phyloP scores from a whole-genome alignment of 2,113 vertebrate species.

The Apaloderma vittatum region DNA sequence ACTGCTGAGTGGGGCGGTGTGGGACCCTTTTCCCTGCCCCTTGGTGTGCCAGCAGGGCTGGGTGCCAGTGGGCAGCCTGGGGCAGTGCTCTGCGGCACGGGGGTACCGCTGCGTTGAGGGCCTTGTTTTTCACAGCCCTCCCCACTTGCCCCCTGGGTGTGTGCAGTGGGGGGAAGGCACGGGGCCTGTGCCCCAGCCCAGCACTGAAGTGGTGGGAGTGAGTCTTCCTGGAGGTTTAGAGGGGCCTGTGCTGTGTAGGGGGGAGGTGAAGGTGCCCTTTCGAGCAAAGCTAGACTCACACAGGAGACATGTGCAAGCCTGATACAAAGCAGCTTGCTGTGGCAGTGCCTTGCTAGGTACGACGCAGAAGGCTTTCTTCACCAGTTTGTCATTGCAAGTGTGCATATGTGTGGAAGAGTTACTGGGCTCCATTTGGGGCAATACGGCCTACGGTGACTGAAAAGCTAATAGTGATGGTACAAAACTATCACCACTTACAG shows the following conservation, averaged over 20 bases:
- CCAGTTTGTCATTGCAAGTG: rapidly evolving
- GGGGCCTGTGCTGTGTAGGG: no score
- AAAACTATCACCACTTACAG: neutral
- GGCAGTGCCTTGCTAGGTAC: neutral
- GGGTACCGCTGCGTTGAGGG: neutral
- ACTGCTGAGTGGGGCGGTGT: no score
- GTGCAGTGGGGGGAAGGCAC: rapidly evolving
- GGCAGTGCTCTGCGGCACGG: no score
- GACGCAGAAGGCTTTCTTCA: neutral
- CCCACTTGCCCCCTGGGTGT: no score
- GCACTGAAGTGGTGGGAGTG: rapidly evolving
- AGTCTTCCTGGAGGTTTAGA: neutral
- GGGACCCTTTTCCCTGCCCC: no score
- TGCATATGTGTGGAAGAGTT: rapidly evolving
- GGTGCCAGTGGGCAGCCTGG: no score
- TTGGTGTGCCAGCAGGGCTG: no score
- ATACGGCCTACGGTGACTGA: no score
- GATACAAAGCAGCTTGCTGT: rapidly evolving
- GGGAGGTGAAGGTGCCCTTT: no score
- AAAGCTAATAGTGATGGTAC: neutral
- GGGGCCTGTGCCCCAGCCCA: neutral
- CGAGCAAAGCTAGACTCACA: neutral
- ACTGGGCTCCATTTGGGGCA: neutral
- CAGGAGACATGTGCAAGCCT: rapidly evolving
- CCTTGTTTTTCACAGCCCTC: neutral